Evolutionary conservation across 2,113 vertebrate species (phyloP).

Genomic region (Chloroceryle aenea): DNA sequence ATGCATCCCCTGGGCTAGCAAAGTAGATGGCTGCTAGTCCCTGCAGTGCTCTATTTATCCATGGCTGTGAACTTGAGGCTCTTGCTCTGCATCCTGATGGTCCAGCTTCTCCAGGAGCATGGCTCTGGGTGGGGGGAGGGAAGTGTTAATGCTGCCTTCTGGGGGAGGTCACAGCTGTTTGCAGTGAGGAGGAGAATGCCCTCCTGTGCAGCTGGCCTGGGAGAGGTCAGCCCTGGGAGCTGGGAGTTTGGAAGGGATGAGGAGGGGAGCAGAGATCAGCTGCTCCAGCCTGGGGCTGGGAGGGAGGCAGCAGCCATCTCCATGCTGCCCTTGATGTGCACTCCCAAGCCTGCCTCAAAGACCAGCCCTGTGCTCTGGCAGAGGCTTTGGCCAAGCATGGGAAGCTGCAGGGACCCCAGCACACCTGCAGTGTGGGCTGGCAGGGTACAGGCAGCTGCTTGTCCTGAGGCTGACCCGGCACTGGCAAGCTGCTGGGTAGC

Average conservation of each 20-base stretch:
- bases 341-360: neutral
- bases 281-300: neutral
- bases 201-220: conserved; percentile 34
- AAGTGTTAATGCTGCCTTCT: neutral
- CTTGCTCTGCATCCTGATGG: neutral
- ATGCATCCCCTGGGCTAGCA: neutral
- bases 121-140: neutral
- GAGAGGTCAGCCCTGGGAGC: conserved; percentile 40
- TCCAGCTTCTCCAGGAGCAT: neutral
- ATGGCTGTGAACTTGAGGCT: neutral
- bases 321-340: neutral
- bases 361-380: neutral
- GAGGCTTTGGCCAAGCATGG: neutral
- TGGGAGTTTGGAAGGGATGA: neutral
- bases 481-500: neutral
- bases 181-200: conserved; percentile 36
- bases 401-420: neutral
- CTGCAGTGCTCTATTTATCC: neutral
- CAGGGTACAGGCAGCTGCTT: neutral
- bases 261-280: neutral
- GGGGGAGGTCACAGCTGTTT: conserved; percentile 26
- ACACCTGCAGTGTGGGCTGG: rapidly evolving
- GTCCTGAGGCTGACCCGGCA: neutral
- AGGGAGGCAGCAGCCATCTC: neutral
- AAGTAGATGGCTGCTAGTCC: neutral